Percentiles rank a stretch among this genome's conserved stretches.
phyloP scores from a whole-genome alignment of 2,888 invertebrate genomes.

The Eustalomyia histrio region DNA sequence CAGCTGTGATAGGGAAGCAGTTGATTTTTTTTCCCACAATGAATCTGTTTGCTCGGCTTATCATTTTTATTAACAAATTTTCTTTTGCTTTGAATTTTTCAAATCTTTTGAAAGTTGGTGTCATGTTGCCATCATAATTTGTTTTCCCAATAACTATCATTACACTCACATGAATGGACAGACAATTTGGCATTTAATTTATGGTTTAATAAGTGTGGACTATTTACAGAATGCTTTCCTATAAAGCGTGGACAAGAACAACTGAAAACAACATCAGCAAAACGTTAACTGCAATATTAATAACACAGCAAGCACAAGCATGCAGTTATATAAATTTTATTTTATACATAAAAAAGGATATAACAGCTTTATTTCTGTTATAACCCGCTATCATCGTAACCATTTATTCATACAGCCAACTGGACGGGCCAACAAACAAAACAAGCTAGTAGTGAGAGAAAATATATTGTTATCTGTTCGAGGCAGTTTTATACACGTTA shows the following conservation, averaged over 20 bases:
- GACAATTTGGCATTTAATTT: slow-evolving; percentile 49
- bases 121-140: not conserved
- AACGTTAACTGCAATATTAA: not conserved
- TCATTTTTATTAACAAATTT: too few species aligned
- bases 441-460: not conserved
- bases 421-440: slow-evolving; percentile 16
- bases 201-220: slow-evolving; percentile 50
- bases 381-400: slow-evolving; percentile 49
- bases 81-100: not conserved
- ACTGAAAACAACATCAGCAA: not conserved
- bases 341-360: not conserved
- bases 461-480: slow-evolving; percentile 47
- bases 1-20: too few species aligned
- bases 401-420: slow-evolving; percentile 51
- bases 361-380: slow-evolving; percentile 46
- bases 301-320: slow-evolving; percentile 26
- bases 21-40: too few species aligned
- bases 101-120: not conserved
- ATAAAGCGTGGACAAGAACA: not conserved
- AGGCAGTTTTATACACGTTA: slow-evolving; percentile 59
- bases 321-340: slow-evolving; percentile 26
- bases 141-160: not conserved
- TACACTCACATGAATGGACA: not conserved
- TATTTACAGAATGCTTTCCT: slow-evolving; percentile 15
- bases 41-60: too few species aligned